Evolutionary conservation across 2,797 vertebrate species (phyloP).

Genomic region (Melanotaenia maccullochi): DNA sequence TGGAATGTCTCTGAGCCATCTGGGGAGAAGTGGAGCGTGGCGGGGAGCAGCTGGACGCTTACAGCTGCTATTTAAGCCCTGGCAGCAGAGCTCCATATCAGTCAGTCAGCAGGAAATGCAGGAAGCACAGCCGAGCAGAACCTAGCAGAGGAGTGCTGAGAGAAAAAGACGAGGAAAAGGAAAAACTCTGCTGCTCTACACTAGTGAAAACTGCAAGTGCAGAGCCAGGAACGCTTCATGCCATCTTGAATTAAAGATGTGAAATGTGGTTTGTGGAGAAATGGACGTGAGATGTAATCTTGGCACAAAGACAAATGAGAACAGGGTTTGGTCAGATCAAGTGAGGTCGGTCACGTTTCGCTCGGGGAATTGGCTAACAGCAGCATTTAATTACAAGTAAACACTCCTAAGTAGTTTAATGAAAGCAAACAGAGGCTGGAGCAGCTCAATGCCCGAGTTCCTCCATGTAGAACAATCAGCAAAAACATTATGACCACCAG

Average conservation of each 20-base stretch:
- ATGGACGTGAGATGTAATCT: constrained; percentile 67
- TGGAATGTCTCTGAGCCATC: constrained; percentile 86
- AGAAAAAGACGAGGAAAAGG: constrained; percentile 4
- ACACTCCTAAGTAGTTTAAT: constrained; percentile 55
- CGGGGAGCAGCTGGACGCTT: constrained; percentile 85
- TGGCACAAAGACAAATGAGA: constrained; percentile 45
- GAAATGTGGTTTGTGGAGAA: constrained; percentile 58
- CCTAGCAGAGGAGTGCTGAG: constrained; percentile 47
- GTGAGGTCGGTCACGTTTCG: constrained; percentile 54
- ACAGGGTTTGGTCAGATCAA: constrained; percentile 48
- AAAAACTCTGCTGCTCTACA: constrained; percentile 28
- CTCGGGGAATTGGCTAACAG: constrained; percentile 52
- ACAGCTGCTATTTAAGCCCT: constrained; percentile 86
- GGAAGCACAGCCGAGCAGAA: constrained; percentile 62
- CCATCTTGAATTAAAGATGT: constrained; percentile 63
- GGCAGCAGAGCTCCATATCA: constrained; percentile 80
- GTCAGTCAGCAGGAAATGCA: constrained; percentile 76
- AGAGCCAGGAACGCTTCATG: constrained; percentile 43
- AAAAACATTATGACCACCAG: background rate
- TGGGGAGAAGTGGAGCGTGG: constrained; percentile 86
- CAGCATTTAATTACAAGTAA: constrained; percentile 50
- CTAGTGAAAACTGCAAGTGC: constrained; percentile 22
- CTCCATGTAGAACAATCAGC: background rate
- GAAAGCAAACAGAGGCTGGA: constrained; percentile 39
- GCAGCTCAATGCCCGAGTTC: constrained; percentile 16